phyloP scores from a whole-genome alignment of 1,140 invertebrate species.

The Drosophila equinoxialis region DNA sequence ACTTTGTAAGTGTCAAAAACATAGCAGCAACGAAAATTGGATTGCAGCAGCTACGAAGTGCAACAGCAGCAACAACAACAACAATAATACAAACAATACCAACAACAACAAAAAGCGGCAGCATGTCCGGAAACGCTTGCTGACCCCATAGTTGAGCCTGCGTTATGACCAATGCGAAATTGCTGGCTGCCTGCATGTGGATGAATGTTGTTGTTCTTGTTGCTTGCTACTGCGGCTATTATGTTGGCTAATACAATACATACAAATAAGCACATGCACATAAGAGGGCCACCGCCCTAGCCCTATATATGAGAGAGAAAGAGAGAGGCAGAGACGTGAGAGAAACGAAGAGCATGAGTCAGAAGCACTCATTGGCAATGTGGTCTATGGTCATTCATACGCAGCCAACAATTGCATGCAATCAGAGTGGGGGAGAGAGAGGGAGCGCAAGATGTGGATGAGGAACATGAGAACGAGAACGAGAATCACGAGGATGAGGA shows the following conservation, averaged over 20 bases:
- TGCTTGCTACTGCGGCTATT: conserved; percentile 61
- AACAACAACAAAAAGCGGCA: conserved; percentile 46
- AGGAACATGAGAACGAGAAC: conserved; percentile 14
- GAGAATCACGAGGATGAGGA: conserved; percentile 5
- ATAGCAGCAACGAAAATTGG: conserved; percentile 78
- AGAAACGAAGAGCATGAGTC: conserved; percentile 49
- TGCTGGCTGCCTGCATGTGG: conserved; percentile 36
- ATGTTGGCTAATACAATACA: conserved; percentile 81
- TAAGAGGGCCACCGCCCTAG: conserved; percentile 25
- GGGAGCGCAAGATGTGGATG: not conserved
- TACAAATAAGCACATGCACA: conserved; percentile 75
- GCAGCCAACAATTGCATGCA: conserved; percentile 77
- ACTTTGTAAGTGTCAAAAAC: conserved; percentile 80
- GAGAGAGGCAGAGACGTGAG: conserved; percentile 6
- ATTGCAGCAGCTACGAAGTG: conserved; percentile 57
- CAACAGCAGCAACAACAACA: conserved; percentile 32
- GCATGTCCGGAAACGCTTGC: conserved; percentile 37
- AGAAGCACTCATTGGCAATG: conserved; percentile 78
- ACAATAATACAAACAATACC: conserved; percentile 30
- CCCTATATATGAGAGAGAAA: conserved; percentile 8
- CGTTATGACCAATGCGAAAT: conserved; percentile 73
- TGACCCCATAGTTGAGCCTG: conserved; percentile 55
- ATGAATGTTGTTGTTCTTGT: conserved; percentile 31
- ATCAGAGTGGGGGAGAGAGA: conserved; percentile 46
- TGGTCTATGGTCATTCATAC: conserved; percentile 80